Base-by-base conservation (phyloP, 2,113 vertebrate species). In the Coptodon rendalli region DNA sequence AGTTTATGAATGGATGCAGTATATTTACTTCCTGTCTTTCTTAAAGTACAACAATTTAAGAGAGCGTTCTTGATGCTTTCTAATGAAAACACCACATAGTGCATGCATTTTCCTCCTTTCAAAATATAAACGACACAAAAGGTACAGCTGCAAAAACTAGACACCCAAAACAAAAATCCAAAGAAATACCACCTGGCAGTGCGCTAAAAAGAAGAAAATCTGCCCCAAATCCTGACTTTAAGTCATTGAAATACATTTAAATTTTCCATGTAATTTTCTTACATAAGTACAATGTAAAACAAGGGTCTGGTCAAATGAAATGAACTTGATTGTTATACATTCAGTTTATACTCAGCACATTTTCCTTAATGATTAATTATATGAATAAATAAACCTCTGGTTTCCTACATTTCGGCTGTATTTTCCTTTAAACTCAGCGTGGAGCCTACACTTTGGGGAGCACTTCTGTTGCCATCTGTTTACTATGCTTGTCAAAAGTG, bases 401-500 rank as follows among this genome's bases (percentile, higher is more conserved):
- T 38, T 66, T 66, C 19, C 38, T 38, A 38, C 34, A 66, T 66
- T 66, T 38, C 34, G 0, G 61, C 11, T 66, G 34, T 66, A 22
- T 38, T 38, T 66, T 66, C 19, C 10, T 63, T 38, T 22, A 38
- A 66, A 13, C 19, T 38, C 61, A 66, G 34, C 4, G 0, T 66
- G 27, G 43, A 78, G 27, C 9, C 16, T n/a, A 29, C 73, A 50
- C 73, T 50, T 19, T 50, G 16, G 27, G 24, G 14, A 12, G 68
- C 22, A 27, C 40, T 50, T 48, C 43, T 76, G 71, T 29, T 76
- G 0, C 16, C 43, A 76, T 78, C 73, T 52, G 27, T 50, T 31
- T 78, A 78, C 45, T 31, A 50, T 78, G 45, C 73, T 78, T n/a
- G 24, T 78, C 45, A 50, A 78, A 78, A 12, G 45, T 78, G 4